Evolutionary conservation across 2,888 invertebrate species (phyloP).

Genomic region (Charanyca ferruginea): DNA sequence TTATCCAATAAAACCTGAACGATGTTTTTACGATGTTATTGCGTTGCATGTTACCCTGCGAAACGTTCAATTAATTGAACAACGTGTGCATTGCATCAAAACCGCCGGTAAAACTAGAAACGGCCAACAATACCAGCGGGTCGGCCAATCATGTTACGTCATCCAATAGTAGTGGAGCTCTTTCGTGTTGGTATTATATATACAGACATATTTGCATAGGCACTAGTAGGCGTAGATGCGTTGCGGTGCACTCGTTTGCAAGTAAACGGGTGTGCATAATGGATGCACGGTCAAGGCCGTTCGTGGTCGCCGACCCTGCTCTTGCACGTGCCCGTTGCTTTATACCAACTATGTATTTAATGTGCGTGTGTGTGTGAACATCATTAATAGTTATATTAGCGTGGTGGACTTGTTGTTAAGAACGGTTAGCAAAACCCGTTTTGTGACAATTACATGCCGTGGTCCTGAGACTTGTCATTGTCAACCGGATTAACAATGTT

Average conservation of each 20-base stretch:
- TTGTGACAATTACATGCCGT: constrained; percentile 34
- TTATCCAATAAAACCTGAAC: constrained; percentile 52
- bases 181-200: constrained; percentile 68
- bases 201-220: constrained; percentile 69
- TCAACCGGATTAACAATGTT: constrained; percentile 2
- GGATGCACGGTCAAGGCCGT: constrained; percentile 89
- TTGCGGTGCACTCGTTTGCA: constrained; percentile 87
- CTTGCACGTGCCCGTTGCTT: constrained; percentile 86
- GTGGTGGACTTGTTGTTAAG: constrained; percentile 59
- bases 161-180: constrained; percentile 58
- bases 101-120: constrained; percentile 59
- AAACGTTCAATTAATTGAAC: constrained; percentile 64
- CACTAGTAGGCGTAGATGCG: constrained; percentile 78
- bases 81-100: constrained; percentile 64
- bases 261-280: constrained; percentile 89
- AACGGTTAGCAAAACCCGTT: constrained; percentile 46
- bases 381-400: constrained; percentile 70
- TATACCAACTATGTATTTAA: constrained; percentile 71
- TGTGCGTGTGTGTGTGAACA: constrained; percentile 64
- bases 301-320: constrained; percentile 81
- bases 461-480: constrained; percentile 15
- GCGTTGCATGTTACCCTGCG: constrained; percentile 54
- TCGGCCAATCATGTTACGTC: constrained; percentile 66
- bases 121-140: constrained; percentile 58
- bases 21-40: constrained; percentile 58